phyloP scores from a whole-genome alignment of 1,140 invertebrate genomes.

The Camponotus pennsylvanicus region DNA sequence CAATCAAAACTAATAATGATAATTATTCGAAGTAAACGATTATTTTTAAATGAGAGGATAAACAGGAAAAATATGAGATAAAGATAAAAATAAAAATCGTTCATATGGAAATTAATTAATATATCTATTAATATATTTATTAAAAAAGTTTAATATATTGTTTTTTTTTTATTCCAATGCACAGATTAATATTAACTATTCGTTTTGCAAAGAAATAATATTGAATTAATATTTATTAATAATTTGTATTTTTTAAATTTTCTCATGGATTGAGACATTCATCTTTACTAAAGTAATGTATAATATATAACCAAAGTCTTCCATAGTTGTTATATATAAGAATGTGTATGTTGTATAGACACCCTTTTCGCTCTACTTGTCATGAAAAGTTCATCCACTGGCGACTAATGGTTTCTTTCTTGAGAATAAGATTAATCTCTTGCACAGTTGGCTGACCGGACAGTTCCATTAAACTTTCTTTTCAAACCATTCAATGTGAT shows the following conservation, averaged over 20 bases:
- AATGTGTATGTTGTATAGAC: background rate
- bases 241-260: no score
- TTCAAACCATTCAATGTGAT: conserved; percentile 27
- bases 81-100: background rate
- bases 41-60: background rate
- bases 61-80: conserved; percentile 34
- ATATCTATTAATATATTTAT: conserved; percentile 62
- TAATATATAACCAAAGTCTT: background rate
- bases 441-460: conserved; percentile 19
- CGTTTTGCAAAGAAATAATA: conserved; percentile 21
- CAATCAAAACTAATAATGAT: conserved; percentile 40
- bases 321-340: background rate
- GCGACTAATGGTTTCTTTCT: conserved; percentile 24
- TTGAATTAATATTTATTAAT: background rate
- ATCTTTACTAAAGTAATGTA: no score
- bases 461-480: conserved; percentile 42
- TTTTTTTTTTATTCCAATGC: conserved; percentile 16
- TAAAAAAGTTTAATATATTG: background rate
- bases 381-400: conserved; percentile 28
- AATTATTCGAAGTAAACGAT: conserved; percentile 43
- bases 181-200: background rate
- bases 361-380: conserved; percentile 40
- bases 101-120: conserved; percentile 70
- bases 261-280: no score
- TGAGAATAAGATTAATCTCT: conserved; percentile 45